Evolutionary conservation across 2,113 vertebrate genomes (phyloP), one percentile per base, ranked within the genome.

Genomic region (Maylandia zebra): DNA sequence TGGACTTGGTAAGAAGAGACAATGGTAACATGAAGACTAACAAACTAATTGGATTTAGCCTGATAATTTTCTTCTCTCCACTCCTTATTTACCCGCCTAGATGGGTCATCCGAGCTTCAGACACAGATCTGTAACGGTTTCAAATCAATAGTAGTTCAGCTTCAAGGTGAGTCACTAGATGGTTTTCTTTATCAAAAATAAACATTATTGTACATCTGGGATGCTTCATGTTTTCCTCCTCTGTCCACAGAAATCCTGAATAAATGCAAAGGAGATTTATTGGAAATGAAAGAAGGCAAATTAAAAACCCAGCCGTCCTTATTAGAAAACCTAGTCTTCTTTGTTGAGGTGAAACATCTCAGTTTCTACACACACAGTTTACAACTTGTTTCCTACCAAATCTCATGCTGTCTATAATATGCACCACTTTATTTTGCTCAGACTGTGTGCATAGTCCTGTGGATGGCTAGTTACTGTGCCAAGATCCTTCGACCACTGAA

Each of bases 311-410:
- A 95, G 32, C 97, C 98, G 56, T 92, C 91, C 83, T 89, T 98
- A 90, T 95, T 99, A 97, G 98, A 99, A 96, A 99, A 97, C 85
- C 93, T 99, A 13, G 96, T 98, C 94, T 99, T 98, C 97, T 99
- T 99, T 92, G 96, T 98, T n/a, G 99, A 99, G 98, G 99, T 99
- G 94, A 95, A 96, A 57, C 22, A 3, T 38, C 11, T 30, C 74
- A 7, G 24, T 19, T 45, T 59, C 7, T 36, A 9, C 24, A 32
- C 1, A 10, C 2, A 2, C 11, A 8, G 30, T 32, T 53, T 76
- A 36, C 64, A 43, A 8, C 36, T 80, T 24, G 12, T 34, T 64
- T 50, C 4, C 12, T 16, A 45, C 24, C 3, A n/a, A 43, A 8
- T 12, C 6, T 84, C 5, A 36, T 32, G 8, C 3, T 61, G 8